Percentiles rank a stretch among this genome's conserved stretches.
Evolutionary conservation across 2,888 invertebrate genomes (phyloP).

Genomic region (Macrophya alboannulata): DNA sequence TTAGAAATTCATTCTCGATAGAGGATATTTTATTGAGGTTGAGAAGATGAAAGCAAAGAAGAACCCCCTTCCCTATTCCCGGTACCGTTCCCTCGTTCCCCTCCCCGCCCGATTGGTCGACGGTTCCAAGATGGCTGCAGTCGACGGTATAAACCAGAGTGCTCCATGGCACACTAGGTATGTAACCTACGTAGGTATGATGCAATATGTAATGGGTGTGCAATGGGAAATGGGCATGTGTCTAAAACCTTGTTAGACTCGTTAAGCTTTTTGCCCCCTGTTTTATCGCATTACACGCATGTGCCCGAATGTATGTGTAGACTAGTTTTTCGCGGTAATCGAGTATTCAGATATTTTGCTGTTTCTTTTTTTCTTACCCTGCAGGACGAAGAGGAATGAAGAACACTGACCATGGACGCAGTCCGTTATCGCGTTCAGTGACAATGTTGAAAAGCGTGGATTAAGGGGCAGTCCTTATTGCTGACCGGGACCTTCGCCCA

Average conservation of each 20-base stretch:
- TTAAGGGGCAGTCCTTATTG: conserved; percentile 35
- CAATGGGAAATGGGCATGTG: background rate
- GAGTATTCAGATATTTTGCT: background rate
- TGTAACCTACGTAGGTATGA: conserved; percentile 7
- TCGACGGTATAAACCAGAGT: conserved; percentile 34
- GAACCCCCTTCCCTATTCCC: conserved; percentile 13
- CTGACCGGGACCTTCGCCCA: conserved; percentile 1
- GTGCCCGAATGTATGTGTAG: too few species aligned
- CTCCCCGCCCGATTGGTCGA: conserved; percentile 26
- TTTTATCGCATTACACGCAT: too few species aligned
- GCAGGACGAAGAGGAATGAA: background rate
- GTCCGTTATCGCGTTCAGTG: background rate
- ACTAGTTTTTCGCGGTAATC: background rate
- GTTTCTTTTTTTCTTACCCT: background rate
- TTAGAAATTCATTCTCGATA: conserved; percentile 54
- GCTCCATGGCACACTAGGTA: background rate
- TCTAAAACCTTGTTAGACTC: background rate
- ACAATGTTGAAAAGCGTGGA: conserved; percentile 10
- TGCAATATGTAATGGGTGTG: background rate
- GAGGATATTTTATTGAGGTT: conserved; percentile 49
- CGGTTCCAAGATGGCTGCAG: conserved; percentile 42
- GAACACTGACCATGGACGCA: background rate
- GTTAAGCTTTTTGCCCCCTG: background rate
- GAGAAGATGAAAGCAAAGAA: conserved; percentile 42
- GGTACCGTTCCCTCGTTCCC: conserved; percentile 4